Percentiles rank a stretch among this genome's conserved stretches.
phyloP scores from a whole-genome alignment of 1,140 invertebrate species.

The Leptinotarsa lineolata region DNA sequence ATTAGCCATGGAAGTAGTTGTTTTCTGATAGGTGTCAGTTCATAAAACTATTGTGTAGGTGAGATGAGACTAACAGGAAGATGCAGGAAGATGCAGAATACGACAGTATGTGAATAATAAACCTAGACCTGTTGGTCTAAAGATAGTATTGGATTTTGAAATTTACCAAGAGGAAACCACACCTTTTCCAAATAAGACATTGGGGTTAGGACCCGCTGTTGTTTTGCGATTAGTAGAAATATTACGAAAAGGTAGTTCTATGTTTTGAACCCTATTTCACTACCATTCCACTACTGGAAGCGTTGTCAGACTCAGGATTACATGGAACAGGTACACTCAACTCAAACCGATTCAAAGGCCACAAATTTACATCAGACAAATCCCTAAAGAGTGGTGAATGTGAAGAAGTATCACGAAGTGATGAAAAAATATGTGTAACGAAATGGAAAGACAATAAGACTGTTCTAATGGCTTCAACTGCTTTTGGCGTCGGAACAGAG shows the following conservation, averaged over 20 bases:
- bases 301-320: background rate
- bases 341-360: background rate
- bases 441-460: background rate
- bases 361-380: conserved; percentile 12
- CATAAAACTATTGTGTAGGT: too few relatives aligned
- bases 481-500: too few relatives aligned
- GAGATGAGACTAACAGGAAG: too few relatives aligned
- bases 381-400: conserved; percentile 1
- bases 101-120: too few relatives aligned
- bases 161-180: conserved; percentile 38
- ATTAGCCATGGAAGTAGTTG: too few relatives aligned
- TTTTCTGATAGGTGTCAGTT: too few relatives aligned
- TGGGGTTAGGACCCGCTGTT: background rate
- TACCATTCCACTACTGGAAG: background rate
- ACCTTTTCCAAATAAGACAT: conserved; percentile 24
- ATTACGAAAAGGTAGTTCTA: conserved; percentile 36
- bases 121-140: conserved; percentile 18
- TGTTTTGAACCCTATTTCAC: conserved; percentile 44
- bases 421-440: conserved; percentile 19
- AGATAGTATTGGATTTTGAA: conserved; percentile 43
- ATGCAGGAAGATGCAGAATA: too few relatives aligned
- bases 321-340: conserved; percentile 1
- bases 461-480: too few relatives aligned
- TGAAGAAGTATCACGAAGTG: conserved; percentile 11
- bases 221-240: conserved; percentile 25